These are phyloP conservation scores for Lomographa bimaculata DNA, from an alignment of 2,888 invertebrate species.

Conservation along the genomic window DNA sequence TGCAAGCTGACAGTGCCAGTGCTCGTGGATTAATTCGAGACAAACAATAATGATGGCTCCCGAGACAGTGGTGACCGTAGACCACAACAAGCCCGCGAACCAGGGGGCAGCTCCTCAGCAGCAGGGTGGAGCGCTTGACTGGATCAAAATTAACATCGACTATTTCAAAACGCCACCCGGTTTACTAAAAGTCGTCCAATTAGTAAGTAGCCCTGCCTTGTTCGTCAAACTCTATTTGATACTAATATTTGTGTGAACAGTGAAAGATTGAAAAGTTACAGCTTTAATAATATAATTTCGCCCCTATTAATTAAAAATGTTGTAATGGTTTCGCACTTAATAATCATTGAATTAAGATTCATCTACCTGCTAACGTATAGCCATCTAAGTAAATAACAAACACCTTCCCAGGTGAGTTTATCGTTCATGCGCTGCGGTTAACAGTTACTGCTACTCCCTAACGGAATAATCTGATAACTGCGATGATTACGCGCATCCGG, in stretches of 20 bases:
- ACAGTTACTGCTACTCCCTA: conserved; percentile 33
- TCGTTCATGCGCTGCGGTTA: conserved; percentile 27
- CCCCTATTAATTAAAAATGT: no score
- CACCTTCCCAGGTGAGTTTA: conserved; percentile 23
- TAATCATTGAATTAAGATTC: no score
- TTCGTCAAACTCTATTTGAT: conserved; percentile 4
- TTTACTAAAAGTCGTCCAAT: conserved; percentile 90
- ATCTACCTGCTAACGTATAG: no score
- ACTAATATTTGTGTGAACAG: no score
- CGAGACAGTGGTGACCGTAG: conserved; percentile 92
- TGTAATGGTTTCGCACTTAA: no score
- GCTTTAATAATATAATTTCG: no score
- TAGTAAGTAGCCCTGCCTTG: conserved; percentile 84
- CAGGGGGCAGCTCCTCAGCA: conserved; percentile 67
- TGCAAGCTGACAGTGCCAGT: conserved; percentile 68
- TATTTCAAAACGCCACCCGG: conserved; percentile 93
- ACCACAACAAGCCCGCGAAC: conserved; percentile 83
- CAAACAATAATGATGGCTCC: conserved; percentile 87
- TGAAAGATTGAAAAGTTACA: no score
- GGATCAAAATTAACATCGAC: conserved; percentile 89
- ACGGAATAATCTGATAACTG: conserved; percentile 27
- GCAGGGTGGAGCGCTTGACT: conserved; percentile 84
- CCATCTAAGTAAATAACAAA: conserved; percentile 14
- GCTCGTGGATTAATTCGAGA: conserved; percentile 51
- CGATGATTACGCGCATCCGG: conserved; percentile 3